Base-by-base conservation (phyloP, 2,113 vertebrate genomes). In the Oryzias javanicus region DNA sequence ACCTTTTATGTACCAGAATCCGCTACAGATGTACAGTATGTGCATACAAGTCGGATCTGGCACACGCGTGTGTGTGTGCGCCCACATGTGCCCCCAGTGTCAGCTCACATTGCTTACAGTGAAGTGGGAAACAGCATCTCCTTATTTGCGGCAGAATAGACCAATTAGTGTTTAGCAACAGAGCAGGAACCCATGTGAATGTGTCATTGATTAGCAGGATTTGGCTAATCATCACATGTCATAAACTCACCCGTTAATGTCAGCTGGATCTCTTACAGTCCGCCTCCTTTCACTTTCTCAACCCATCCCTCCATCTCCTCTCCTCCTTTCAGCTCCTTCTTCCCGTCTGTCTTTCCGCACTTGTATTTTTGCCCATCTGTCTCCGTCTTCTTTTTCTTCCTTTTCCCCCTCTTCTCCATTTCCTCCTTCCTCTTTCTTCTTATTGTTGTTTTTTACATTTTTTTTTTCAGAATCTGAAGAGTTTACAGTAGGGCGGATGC, bases 141-240 rank as follows among this genome's bases (percentile, higher is more conserved):
- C 83, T 81, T 85, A 89, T 88, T 91, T 91, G 88, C 64, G 4
- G 66, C 81, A 90, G 86, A 92, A 92, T 90, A 82, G 86, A 88
- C 88, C 89, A 90, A 92, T 92, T 92, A 91, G 88, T 80, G 86
- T 78, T 86, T 86, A 89, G 87, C 86, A 82, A 84, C 85, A 86
- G 86, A 87, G 83, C 89, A 91, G 91, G 90, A 91, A 91, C 85
- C 84, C 80, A 80, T 74, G 84, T 92, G 90, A 92, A 92, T 92
- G 88, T 90, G 88, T 87, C 89, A 90, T 91, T 92, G 91, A 92
- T 91, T 91, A 91, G 88, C 87, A 85, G 80, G 86, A 85, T 90
- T 95, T 92, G 79, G 84, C 88, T 92, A 91, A 90, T 91, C 87
- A 91, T 88, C 89, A 88, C 84, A 80, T 88, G 89, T 90, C 87